Evolutionary conservation across 2,113 vertebrate genomes (phyloP), one percentile per base, ranked within the genome.

Genomic region (Cephalopterus ornatus): DNA sequence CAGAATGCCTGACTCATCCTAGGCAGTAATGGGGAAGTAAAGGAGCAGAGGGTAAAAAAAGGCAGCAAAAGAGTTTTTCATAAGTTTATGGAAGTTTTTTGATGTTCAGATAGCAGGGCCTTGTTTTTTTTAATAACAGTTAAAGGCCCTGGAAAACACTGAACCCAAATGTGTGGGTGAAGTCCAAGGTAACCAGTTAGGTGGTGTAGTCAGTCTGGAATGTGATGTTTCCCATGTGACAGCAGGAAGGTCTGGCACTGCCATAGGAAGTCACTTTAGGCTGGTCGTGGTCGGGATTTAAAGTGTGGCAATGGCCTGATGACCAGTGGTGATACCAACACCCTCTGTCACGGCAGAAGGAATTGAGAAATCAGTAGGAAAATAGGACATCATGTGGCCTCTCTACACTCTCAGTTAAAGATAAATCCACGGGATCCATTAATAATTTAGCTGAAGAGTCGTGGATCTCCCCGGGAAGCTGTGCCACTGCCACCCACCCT

Each of bases 31-130:
- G 65, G 52, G 80, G 93, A 96, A 95, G 41, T 77, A 49, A 91
- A 88, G 44, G 23, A 80, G 12, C 0, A 0, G 6, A 22, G n/a
- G 5, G 1, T 2, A 2, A 4, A 9, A 50, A 14, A 24, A n/a
- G n/a, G 17, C 39, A 88, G 63, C 37, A 62, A 22, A 58, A 73
- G 2, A 89, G 66, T 78, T 70, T 82, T 63, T 52, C 3, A 2
- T 14, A 59, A 13, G 10, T 74, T 71, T 52, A 12, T 67, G 44
- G 42, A 74, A 83, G 17, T 41, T 32, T 66, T 18, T 89, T 23
- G 47, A 6, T 56, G 18, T 68, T 92, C 33, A 39, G 47, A 35
- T 26, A 65, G 23, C 24, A 61, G 4, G 8, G 30, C 27, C 15
- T 68, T 70, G 5, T 3, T 27, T 72, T 72, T 76, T 62, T 42